A percentile compares a stretch with the other conserved stretches of the same genome.
Conservation (phyloP, 2,888 invertebrate genomes). For the Chaitophorus viminalis region DNA sequence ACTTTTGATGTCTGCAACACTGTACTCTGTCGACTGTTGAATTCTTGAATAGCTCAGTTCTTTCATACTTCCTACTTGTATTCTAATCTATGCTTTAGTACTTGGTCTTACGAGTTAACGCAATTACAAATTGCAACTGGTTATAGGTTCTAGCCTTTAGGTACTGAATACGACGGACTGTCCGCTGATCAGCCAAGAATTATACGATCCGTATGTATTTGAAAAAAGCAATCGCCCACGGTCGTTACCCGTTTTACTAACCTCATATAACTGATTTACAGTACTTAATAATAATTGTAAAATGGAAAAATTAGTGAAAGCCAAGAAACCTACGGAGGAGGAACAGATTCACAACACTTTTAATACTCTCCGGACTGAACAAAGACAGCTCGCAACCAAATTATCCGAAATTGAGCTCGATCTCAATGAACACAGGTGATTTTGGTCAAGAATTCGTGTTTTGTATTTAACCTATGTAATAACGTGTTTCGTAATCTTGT, state of each 20-base stretch:
- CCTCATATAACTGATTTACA: too few species aligned
- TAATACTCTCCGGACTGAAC: constrained; percentile 87
- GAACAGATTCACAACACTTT: constrained; percentile 84
- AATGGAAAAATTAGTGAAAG: constrained; percentile 63
- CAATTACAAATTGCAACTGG: too few species aligned
- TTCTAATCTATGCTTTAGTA: too few species aligned
- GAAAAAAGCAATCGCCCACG: neutral
- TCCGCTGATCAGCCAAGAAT: neutral
- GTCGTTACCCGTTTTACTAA: neutral
- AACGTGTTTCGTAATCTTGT: constrained; percentile 63
- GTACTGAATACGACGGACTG: neutral
- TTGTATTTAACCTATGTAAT: neutral
- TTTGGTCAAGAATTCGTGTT: neutral
- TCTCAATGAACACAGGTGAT: constrained; percentile 92
- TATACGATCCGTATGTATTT: neutral
- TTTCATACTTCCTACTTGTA: too few species aligned
- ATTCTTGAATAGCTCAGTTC: too few species aligned
- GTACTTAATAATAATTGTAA: too few species aligned
- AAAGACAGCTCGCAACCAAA: constrained; percentile 86
- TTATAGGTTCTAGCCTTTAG: too few species aligned
- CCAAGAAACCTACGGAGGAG: constrained; percentile 74
- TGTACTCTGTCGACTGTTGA: too few species aligned
- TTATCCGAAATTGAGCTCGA: constrained; percentile 93
- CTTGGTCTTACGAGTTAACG: too few species aligned
- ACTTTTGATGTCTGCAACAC: neutral